Evolutionary conservation across 64 coral and sea anemone species (phyloP).

Genomic region (Stichodactyla mertensii): DNA sequence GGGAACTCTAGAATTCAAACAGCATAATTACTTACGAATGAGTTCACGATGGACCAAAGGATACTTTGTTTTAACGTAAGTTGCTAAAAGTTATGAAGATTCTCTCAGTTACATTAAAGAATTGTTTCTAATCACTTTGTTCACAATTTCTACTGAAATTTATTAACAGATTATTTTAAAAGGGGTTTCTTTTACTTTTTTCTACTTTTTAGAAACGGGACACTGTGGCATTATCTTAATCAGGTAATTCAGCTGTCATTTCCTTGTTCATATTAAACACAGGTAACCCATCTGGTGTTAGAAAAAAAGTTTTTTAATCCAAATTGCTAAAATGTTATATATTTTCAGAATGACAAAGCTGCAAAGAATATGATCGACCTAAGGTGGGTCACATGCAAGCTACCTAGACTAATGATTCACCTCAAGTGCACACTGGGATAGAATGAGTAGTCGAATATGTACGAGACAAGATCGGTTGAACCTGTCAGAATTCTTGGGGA

Average conservation of each 20-base stretch:
- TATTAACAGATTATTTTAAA: not conserved
- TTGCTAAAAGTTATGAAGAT: not conserved
- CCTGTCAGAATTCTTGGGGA: too few species aligned
- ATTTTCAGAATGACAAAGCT: conserved; percentile 29
- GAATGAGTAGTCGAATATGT: too few species aligned
- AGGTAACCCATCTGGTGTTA: not conserved
- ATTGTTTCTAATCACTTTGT: not conserved
- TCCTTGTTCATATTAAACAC: not conserved
- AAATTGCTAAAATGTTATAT: not conserved
- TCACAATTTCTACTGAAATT: not conserved
- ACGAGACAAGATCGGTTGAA: too few species aligned
- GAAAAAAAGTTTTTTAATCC: not conserved
- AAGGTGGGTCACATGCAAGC: not conserved
- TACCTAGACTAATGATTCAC: too few species aligned
- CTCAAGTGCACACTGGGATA: too few species aligned
- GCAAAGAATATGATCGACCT: conserved; percentile 28
- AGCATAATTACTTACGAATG: conserved; percentile 26
- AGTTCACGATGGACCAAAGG: conserved; percentile 35
- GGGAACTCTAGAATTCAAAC: conserved; percentile 38
- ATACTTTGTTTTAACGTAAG: conserved; percentile 59
- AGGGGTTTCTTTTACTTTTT: not conserved
- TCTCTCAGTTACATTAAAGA: not conserved
- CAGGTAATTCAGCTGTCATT: not conserved
- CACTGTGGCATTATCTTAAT: conserved; percentile 33
- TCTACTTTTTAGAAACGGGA: conserved; percentile 18